phyloP scores from a whole-genome alignment of 2,888 invertebrate genomes.

The Junonia oenone region DNA sequence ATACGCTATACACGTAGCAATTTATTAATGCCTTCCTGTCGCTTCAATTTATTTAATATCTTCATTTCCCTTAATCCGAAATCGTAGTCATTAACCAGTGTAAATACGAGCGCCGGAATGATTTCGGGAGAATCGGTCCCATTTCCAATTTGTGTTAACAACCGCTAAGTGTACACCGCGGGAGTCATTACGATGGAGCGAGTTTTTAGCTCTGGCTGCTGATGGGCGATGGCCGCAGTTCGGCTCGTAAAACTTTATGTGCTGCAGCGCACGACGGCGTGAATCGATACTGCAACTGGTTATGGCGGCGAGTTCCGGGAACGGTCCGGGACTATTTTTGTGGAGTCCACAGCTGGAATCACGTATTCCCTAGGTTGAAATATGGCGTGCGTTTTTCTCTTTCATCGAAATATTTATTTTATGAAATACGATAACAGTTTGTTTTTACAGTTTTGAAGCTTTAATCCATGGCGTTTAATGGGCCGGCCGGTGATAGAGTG shows the following conservation, averaged over 20 bases:
- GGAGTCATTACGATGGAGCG: background rate
- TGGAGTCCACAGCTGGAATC: background rate
- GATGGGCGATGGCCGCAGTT: conserved; percentile 2
- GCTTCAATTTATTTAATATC: conserved; percentile 14
- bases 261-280: background rate
- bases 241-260: conserved; percentile 6
- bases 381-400: background rate
- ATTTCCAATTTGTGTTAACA: conserved; percentile 10
- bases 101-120: background rate
- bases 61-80: conserved; percentile 15
- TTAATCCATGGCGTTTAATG: no score
- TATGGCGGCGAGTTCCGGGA: background rate
- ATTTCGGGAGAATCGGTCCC: conserved; percentile 4
- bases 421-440: background rate
- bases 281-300: conserved; percentile 4
- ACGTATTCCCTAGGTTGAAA: background rate
- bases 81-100: conserved; percentile 5
- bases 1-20: conserved; percentile 1
- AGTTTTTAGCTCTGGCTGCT: background rate
- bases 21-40: conserved; percentile 5
- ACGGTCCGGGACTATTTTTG: background rate
- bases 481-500: no score
- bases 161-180: conserved; percentile 9
- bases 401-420: background rate
- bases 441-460: background rate